Evolutionary conservation across 1,140 invertebrate species (phyloP).

Genomic region (Caenorhabditis latens): DNA sequence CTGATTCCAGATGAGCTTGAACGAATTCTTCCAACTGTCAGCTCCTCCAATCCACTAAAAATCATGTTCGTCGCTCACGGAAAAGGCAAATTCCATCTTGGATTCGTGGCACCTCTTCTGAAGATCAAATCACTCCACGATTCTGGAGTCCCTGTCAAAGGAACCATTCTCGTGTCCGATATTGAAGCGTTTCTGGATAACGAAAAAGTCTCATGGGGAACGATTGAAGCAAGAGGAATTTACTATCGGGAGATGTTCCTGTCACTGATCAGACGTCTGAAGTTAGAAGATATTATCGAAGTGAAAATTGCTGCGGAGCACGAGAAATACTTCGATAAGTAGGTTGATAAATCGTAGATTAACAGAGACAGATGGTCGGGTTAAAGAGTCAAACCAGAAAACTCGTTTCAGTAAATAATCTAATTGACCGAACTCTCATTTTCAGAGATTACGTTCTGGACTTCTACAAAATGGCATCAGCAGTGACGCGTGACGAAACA

Average conservation of each 20-base stretch:
- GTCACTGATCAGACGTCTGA: conserved; percentile 91
- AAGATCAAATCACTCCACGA: conserved; percentile 20
- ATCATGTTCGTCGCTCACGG: conserved; percentile 70
- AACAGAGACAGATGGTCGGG: no score
- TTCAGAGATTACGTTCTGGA: conserved; percentile 91
- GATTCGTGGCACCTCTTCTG: conserved; percentile 69
- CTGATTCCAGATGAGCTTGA: neutral
- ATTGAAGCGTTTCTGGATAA: conserved; percentile 98
- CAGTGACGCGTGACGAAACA: conserved; percentile 95
- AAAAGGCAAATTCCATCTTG: conserved; percentile 74
- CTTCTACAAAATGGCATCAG: conserved; percentile 90
- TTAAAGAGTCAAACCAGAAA: conserved; percentile 88
- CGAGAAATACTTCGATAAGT: conserved; percentile 51
- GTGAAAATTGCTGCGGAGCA: conserved; percentile 82
- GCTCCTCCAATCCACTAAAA: neutral
- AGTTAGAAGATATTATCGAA: conserved; percentile 91
- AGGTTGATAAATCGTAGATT: neutral
- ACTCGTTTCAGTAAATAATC: conserved; percentile 84
- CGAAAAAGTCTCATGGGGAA: conserved; percentile 96
- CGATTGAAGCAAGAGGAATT: conserved; percentile 87
- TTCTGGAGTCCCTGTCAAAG: conserved; percentile 26
- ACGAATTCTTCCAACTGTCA: neutral
- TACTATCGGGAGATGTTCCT: conserved; percentile 96
- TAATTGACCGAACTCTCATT: conserved; percentile 24
- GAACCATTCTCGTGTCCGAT: conserved; percentile 90